Base-by-base conservation (phyloP, 2,888 invertebrate genomes). In the Pyrocoelia pectoralis region DNA sequence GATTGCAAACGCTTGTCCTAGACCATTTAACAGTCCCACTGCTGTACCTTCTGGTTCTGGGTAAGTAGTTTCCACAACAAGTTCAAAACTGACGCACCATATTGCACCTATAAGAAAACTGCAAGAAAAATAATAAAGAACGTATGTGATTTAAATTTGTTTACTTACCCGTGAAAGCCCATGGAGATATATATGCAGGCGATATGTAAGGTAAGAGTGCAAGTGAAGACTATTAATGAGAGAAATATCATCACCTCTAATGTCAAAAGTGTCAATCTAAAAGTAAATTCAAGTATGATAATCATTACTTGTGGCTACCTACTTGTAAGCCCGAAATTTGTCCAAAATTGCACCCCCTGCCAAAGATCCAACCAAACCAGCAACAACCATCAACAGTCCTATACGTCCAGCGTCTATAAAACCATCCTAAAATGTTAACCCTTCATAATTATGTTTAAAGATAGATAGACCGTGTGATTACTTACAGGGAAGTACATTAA, bases 101-200 rank as follows among this genome's bases (percentile, higher is more conserved):
- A 96, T 97, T 14, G 97, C 97, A 13, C 96, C 96, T 93, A 97
- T 94, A 83, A 97, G 98, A 83, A 98, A 97, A 65, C 97, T 96
- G 81, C 6, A 24, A 24, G n/a, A 24, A 3, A 6, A 3, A 24
- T 6, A 6, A 24, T 24, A 5, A 24, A 24, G 6, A 24, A 6
- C 24, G 24, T 24, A 24, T 5, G 24, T 24, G 3, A 3, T 24
- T 24, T 3, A 24, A 24, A 24, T 6, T 6, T 24, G 3, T 6
- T 14, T 0, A 97, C 8, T 72, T 72, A 77, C 77, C 76, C 76
- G 62, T 74, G 75, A 53, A 75, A 3, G 41, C 74, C 75, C 40
- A 75, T 70, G 4, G 71, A 60, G 13, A 75, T 72, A 55, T 70
- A 77, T 2, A 72, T 69, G 1, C 66, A 70, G 14, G 72, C 49